Evolutionary conservation across 2,888 invertebrate species (phyloP).

Genomic region (Lepas anatifera): DNA sequence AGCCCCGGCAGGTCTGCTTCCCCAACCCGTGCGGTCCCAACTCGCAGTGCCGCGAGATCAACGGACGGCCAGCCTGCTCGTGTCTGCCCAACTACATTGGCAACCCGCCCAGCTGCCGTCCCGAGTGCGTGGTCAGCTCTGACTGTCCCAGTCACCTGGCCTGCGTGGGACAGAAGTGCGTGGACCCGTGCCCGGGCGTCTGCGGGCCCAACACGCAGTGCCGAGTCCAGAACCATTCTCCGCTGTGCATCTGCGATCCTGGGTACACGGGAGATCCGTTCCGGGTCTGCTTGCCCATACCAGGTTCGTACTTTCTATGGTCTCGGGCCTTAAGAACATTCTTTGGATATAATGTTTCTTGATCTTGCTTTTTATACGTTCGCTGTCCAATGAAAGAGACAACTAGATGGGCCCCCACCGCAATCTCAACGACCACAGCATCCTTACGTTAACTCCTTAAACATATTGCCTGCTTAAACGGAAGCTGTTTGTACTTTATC

Average conservation of each 20-base stretch:
- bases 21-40: constrained; percentile 51
- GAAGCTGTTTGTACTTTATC: too few relatives aligned
- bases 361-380: constrained; percentile 68
- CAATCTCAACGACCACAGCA: too few relatives aligned
- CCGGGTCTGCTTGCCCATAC: constrained; percentile 40
- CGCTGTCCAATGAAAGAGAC: too few relatives aligned
- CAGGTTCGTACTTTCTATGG: neutral
- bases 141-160: constrained; percentile 71
- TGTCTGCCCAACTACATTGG: constrained; percentile 64
- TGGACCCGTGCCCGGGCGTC: constrained; percentile 57
- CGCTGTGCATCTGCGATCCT: constrained; percentile 61
- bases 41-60: constrained; percentile 59
- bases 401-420: too few relatives aligned
- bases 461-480: too few relatives aligned
- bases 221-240: constrained; percentile 63
- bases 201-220: constrained; percentile 50
- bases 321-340: too few relatives aligned
- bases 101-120: constrained; percentile 60
- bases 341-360: constrained; percentile 48
- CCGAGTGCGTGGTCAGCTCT: constrained; percentile 72
- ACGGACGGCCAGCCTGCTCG: constrained; percentile 66
- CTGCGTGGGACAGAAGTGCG: constrained; percentile 65
- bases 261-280: constrained; percentile 62
- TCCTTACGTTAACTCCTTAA: too few relatives aligned
- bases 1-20: neutral